Evolutionary conservation across 2,888 invertebrate species (phyloP).

Genomic region (Acanthosepion esculentum): DNA sequence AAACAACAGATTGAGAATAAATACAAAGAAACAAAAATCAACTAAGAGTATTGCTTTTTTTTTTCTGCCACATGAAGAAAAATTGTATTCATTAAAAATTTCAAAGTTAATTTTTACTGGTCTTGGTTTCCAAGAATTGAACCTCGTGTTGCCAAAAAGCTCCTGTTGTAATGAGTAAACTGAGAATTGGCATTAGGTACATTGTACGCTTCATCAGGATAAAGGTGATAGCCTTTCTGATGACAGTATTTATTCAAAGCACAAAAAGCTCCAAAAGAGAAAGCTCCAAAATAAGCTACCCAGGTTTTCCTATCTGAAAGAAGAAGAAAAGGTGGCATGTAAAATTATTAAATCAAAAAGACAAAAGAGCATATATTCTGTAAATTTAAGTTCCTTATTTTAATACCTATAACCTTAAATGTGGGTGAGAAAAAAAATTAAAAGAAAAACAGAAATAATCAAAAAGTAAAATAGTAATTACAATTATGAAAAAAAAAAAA

Average conservation of each 20-base stretch:
- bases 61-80: not conserved
- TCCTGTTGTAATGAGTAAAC: not conserved
- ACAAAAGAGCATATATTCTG: too few relatives aligned
- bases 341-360: too few relatives aligned
- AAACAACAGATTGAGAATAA: too few relatives aligned
- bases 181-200: not conserved
- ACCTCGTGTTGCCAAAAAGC: slow-evolving; percentile 2
- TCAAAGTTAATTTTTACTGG: not conserved
- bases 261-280: not conserved
- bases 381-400: too few relatives aligned
- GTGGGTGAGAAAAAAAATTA: too few relatives aligned
- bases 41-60: not conserved
- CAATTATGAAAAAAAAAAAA: too few relatives aligned
- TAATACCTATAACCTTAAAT: too few relatives aligned
- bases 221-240: not conserved
- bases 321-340: not conserved
- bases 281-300: not conserved
- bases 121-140: not conserved
- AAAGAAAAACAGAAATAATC: too few relatives aligned
- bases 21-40: too few relatives aligned
- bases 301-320: not conserved
- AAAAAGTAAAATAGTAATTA: too few relatives aligned
- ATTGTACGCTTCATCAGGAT: not conserved
- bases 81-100: not conserved
- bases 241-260: not conserved